Percentiles rank a stretch among this genome's conserved stretches.
Evolutionary conservation across 2,797 vertebrate species (phyloP).

Genomic region (Coranthus polyacanthus): DNA sequence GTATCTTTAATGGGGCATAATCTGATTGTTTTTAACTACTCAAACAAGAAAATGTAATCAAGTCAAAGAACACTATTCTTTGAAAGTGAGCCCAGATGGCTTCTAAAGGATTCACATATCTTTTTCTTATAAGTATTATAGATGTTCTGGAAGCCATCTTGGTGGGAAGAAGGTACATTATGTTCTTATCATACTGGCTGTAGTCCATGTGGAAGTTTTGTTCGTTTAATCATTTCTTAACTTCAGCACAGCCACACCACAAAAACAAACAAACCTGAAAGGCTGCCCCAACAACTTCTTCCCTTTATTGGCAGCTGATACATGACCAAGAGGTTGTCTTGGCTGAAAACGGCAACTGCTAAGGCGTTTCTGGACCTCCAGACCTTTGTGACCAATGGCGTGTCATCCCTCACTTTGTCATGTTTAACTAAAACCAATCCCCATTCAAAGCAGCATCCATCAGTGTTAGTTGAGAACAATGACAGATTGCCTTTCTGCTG

Average conservation of each 20-base stretch:
- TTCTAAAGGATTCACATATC: no score
- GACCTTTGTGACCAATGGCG: slow-evolving; percentile 86
- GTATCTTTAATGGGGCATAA: background rate
- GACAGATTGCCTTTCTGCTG: slow-evolving; percentile 86
- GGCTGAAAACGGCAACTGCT: slow-evolving; percentile 68
- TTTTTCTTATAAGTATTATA: no score
- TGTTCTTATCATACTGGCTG: slow-evolving; percentile 10
- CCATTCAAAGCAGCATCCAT: slow-evolving; percentile 91
- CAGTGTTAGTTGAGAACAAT: slow-evolving; percentile 89
- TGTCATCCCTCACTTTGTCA: slow-evolving; percentile 92
- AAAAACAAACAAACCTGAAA: slow-evolving; percentile 67
- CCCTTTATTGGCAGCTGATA: slow-evolving; percentile 82
- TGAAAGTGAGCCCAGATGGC: no score
- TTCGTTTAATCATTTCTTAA: slow-evolving; percentile 66
- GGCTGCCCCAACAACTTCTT: slow-evolving; percentile 61
- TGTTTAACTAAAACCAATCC: slow-evolving; percentile 95
- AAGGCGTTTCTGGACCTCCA: slow-evolving; percentile 80
- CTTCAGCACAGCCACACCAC: slow-evolving; percentile 33
- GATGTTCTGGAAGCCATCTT: slow-evolving; percentile 1
- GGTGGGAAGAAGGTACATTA: slow-evolving; percentile 12
- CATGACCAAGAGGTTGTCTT: slow-evolving; percentile 76
- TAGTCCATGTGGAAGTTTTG: slow-evolving; percentile 28
- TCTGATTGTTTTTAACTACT: no score
- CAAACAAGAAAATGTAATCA: no score
- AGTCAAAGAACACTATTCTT: no score